phyloP scores from a whole-genome alignment of 2,888 invertebrate species.

The Hydroisotoma schaefferi region DNA sequence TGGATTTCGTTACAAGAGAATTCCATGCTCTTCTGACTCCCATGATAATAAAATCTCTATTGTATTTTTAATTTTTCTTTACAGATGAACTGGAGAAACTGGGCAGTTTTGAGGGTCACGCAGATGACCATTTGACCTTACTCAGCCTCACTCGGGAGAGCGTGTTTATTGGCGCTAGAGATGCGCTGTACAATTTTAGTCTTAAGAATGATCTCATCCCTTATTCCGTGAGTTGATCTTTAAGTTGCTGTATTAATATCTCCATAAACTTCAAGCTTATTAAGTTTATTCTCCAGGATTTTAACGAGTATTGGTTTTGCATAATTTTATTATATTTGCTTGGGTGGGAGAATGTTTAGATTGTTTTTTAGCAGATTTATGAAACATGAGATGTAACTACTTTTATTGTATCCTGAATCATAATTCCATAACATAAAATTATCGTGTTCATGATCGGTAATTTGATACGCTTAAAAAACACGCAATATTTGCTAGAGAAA shows the following conservation, averaged over 20 bases:
- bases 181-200: conserved; percentile 42
- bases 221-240: conserved; percentile 40
- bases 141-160: conserved; percentile 35
- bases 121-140: conserved; percentile 46
- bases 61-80: conserved; percentile 18
- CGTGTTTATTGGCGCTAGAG: conserved; percentile 44
- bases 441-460: too few relatives aligned
- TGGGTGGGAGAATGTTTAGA: too few relatives aligned
- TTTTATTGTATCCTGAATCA: too few relatives aligned
- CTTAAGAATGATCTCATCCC: conserved; percentile 41
- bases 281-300: neutral
- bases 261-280: neutral
- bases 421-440: too few relatives aligned
- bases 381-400: too few relatives aligned
- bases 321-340: neutral
- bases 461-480: too few relatives aligned
- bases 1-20: too few relatives aligned
- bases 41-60: neutral
- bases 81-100: conserved; percentile 43
- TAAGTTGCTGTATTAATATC: neutral
- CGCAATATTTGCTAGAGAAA: too few relatives aligned
- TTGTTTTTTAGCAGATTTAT: too few relatives aligned
- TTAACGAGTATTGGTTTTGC: neutral
- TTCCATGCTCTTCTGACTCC: too few relatives aligned
- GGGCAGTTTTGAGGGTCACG: conserved; percentile 44